Evolutionary conservation across 2,113 vertebrate species (phyloP).

Genomic region (Barnardius zonarius): DNA sequence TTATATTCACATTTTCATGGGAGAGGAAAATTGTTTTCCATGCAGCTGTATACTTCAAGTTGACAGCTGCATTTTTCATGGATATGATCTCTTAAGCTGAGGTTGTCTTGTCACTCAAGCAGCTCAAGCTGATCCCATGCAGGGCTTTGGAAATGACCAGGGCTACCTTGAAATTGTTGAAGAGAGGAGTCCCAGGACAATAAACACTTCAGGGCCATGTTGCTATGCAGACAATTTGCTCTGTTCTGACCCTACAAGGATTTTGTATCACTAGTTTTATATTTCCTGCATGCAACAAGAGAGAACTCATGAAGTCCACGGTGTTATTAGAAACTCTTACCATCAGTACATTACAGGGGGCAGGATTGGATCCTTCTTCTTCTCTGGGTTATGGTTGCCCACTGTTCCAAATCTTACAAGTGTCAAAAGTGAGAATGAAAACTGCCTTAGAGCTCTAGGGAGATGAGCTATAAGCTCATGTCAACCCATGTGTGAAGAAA

Average conservation of each 20-base stretch:
- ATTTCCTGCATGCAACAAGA: neutral
- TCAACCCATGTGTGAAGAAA: neutral
- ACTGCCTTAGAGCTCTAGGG: neutral
- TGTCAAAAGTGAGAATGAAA: neutral
- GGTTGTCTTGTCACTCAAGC: neutral
- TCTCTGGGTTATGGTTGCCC: no score
- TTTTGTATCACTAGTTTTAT: neutral
- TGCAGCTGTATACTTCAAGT: neutral
- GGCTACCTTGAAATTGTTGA: neutral
- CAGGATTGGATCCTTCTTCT: neutral
- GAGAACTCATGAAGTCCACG: neutral
- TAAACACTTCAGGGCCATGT: neutral
- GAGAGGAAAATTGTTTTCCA: neutral
- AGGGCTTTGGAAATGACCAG: neutral
- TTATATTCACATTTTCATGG: neutral
- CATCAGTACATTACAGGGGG: neutral
- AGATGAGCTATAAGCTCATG: neutral
- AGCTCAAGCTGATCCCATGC: neutral
- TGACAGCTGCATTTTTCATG: constrained; percentile 15
- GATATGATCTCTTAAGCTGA: constrained; percentile 4
- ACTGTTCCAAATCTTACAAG: neutral
- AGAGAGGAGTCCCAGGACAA: neutral
- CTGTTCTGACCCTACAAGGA: neutral
- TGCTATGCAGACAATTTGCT: neutral
- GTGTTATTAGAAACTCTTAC: neutral